Evolutionary conservation across 1,140 invertebrate species (phyloP).

Genomic region (Cepaea nemoralis): DNA sequence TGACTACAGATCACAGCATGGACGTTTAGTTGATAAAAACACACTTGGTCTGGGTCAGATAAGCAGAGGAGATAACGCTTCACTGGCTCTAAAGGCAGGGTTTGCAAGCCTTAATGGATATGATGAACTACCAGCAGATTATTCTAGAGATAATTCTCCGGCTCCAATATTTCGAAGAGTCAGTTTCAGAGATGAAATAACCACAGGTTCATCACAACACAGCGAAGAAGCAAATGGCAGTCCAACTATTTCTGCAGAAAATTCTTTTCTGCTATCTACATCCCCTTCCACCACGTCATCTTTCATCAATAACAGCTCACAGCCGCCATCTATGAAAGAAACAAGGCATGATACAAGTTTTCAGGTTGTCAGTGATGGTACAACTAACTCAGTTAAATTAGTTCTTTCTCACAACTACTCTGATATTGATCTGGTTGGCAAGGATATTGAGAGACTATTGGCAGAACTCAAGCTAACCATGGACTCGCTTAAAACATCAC

Average conservation of each 20-base stretch:
- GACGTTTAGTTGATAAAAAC: not conserved
- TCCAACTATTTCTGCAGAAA: not conserved
- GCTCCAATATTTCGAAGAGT: not conserved
- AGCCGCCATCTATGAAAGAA: not conserved
- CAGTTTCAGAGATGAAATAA: not conserved
- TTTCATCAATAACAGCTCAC: not conserved
- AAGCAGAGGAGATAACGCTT: not conserved
- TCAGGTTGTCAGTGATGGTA: constrained; percentile 53
- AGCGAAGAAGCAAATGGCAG: not conserved
- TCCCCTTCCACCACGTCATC: not conserved
- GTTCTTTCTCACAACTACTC: constrained; percentile 58
- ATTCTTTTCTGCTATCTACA: not conserved
- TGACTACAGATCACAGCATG: not conserved
- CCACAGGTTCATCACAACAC: not conserved
- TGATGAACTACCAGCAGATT: constrained; percentile 25
- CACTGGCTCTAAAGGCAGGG: not conserved
- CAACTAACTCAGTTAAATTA: constrained; percentile 54
- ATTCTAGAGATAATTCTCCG: constrained; percentile 1
- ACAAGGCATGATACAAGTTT: constrained; percentile 53
- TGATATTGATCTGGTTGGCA: constrained; percentile 54
- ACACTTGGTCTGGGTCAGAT: not conserved
- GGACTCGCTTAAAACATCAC: constrained; percentile 56
- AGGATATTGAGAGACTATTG: constrained; percentile 63
- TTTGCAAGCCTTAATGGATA: not conserved
- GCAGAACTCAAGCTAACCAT: constrained; percentile 62